phyloP scores from a whole-genome alignment of 1,140 invertebrate species.

The Lordiphosa clarofinis region DNA sequence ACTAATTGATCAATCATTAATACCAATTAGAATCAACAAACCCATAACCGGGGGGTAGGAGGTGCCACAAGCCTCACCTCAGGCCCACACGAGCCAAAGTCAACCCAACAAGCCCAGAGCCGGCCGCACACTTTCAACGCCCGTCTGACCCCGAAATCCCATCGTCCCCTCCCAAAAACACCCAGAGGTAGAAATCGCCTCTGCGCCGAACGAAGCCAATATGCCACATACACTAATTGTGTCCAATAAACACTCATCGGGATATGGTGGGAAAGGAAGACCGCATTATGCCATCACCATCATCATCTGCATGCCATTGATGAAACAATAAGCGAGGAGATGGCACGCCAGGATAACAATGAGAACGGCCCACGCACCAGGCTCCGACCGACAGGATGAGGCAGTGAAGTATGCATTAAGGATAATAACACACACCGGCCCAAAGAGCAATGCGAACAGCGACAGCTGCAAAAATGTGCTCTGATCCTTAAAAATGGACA shows the following conservation, averaged over 20 bases:
- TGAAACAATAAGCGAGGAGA: conserved; percentile 73
- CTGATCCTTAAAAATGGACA: conserved; percentile 71
- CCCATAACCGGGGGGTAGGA: conserved; percentile 1
- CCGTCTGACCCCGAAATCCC: conserved; percentile 32
- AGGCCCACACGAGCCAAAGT: conserved; percentile 40
- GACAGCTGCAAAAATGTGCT: conserved; percentile 79
- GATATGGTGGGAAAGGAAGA: conserved; percentile 42
- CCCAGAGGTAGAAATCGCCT: conserved; percentile 9
- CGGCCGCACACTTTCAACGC: conserved; percentile 48
- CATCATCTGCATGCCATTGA: conserved; percentile 74
- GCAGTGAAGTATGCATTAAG: conserved; percentile 77
- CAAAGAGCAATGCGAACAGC: conserved; percentile 70
- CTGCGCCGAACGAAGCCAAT: conserved; percentile 54
- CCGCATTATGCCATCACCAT: conserved; percentile 73
- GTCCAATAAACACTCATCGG: conserved; percentile 71
- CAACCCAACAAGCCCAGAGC: conserved; percentile 2
- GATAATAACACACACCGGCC: conserved; percentile 69
- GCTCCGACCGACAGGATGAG: conserved; percentile 53
- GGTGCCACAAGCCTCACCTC: conserved; percentile 18
- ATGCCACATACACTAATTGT: conserved; percentile 72
- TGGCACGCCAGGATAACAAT: conserved; percentile 75
- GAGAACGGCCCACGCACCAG: conserved; percentile 57
- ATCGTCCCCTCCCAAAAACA: conserved; percentile 11
- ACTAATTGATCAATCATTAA: conserved; percentile 27
- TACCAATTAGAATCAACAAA: conserved; percentile 5